A percentile compares a stretch with the other conserved stretches of the same genome.
Conservation (phyloP, 2,888 invertebrate genomes). For the Limnephilus marmoratus region DNA sequence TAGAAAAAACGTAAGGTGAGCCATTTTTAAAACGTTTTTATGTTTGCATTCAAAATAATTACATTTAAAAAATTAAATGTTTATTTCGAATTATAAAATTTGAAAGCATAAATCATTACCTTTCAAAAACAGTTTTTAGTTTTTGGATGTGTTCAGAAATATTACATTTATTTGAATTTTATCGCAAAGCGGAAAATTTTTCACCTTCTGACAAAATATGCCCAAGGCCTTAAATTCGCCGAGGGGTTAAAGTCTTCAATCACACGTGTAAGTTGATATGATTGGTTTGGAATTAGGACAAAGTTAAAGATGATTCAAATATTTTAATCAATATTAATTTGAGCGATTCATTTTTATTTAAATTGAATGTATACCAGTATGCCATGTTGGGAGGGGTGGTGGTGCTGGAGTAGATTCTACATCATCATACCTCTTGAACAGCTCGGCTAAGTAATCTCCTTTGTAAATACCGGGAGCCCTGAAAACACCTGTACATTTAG, state of each 20-base stretch:
- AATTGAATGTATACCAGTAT: slow-evolving; percentile 78
- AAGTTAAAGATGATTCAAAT: neutral
- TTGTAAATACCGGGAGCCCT: slow-evolving; percentile 99
- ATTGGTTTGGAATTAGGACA: neutral
- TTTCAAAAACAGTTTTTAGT: too few relatives aligned
- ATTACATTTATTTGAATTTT: too few relatives aligned
- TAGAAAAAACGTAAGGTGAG: too few relatives aligned
- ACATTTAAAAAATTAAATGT: too few relatives aligned
- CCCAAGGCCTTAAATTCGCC: too few relatives aligned
- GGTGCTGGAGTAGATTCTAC: slow-evolving; percentile 84
- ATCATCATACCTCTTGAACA: slow-evolving; percentile 89
- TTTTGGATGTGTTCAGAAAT: too few relatives aligned
- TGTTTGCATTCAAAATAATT: too few relatives aligned
- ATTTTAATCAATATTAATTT: neutral
- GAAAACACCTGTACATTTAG: slow-evolving; percentile 57
- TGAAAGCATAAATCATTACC: too few relatives aligned
- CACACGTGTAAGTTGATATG: neutral
- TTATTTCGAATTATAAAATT: too few relatives aligned
- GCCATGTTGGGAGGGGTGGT: slow-evolving; percentile 93
- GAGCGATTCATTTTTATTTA: neutral
- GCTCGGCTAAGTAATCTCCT: slow-evolving; percentile 93
- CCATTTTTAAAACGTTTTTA: too few relatives aligned
- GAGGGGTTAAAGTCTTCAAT: neutral
- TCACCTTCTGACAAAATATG: too few relatives aligned
- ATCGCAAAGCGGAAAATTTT: too few relatives aligned